Conservation (phyloP, 2,888 invertebrate species). For the Rhagium mordax region DNA sequence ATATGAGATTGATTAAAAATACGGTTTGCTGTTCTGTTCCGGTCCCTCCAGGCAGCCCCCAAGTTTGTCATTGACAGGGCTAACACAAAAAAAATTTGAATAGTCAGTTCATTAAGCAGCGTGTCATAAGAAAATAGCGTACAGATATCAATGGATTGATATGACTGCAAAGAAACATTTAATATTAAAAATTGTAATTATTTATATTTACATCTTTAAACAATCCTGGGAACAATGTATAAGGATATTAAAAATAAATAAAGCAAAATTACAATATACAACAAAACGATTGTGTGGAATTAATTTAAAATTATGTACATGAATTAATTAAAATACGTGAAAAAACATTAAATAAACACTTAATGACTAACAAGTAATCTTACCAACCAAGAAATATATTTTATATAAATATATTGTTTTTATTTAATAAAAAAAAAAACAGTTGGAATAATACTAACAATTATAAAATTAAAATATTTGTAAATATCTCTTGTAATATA, state of each 20-base stretch:
- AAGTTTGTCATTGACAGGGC: too few species aligned
- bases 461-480: conserved; percentile 43
- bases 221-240: conserved; percentile 57
- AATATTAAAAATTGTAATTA: conserved; percentile 48
- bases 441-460: conserved; percentile 45
- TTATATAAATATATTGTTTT: conserved; percentile 20
- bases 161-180: not conserved
- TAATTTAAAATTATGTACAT: conserved; percentile 50
- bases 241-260: conserved; percentile 57
- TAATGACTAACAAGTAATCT: conserved; percentile 13
- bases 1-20: too few species aligned
- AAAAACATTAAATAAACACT: conserved; percentile 44
- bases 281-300: conserved; percentile 38
- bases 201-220: conserved; percentile 60
- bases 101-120: too few species aligned
- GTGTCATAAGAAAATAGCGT: too few species aligned
- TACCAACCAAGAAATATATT: conserved; percentile 16
- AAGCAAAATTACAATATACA: conserved; percentile 51
- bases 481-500: conserved; percentile 37
- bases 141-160: too few species aligned
- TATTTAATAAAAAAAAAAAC: conserved; percentile 18
- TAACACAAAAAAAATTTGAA: too few species aligned
- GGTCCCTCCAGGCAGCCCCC: too few species aligned
- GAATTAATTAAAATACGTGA: conserved; percentile 40
- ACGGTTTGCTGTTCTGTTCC: too few species aligned